These are phyloP conservation scores for Drosophila bifasciata DNA, from an alignment of 1,140 invertebrate species.

Conservation along the genomic window DNA sequence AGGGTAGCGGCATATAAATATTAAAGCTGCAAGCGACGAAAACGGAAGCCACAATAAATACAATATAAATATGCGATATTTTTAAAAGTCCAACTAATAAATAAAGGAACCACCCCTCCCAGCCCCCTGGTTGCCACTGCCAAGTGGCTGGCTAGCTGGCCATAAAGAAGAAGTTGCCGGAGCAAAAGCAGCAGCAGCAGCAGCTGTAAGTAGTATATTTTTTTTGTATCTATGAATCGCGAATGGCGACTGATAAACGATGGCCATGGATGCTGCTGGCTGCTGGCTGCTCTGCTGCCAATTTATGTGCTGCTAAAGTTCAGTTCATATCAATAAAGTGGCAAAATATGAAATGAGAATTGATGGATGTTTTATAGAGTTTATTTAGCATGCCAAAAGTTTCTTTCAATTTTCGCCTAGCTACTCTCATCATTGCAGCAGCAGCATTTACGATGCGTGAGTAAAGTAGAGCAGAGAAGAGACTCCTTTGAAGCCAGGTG, in stretches of 20 bases:
- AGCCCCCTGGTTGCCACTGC: constrained; percentile 6
- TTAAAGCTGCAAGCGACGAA: constrained; percentile 61
- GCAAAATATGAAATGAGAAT: constrained; percentile 15
- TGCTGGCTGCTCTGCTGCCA: constrained; percentile 56
- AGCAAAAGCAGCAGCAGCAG: not conserved
- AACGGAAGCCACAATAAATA: constrained; percentile 62
- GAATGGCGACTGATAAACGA: constrained; percentile 69
- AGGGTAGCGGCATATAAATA: constrained; percentile 67
- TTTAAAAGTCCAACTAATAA: constrained; percentile 78
- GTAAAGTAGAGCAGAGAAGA: too few relatives aligned
- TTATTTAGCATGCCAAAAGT: too few relatives aligned
- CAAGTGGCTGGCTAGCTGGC: constrained; percentile 46
- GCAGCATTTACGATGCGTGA: too few relatives aligned
- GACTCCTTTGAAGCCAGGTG: too few relatives aligned
- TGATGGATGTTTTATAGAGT: constrained; percentile 29
- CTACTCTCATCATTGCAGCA: not conserved
- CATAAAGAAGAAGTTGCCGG: constrained; percentile 42
- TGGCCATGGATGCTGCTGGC: not conserved
- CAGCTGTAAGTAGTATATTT: not conserved
- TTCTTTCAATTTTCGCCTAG: not conserved
- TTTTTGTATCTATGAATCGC: constrained; percentile 44
- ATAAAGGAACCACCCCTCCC: too few relatives aligned
- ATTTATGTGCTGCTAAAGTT: constrained; percentile 78
- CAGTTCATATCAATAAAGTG: constrained; percentile 24
- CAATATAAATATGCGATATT: constrained; percentile 68